Percentiles rank a stretch among this genome's conserved stretches.
phyloP scores from a whole-genome alignment of 2,113 vertebrate genomes.

The Neopipo cinnamomea region DNA sequence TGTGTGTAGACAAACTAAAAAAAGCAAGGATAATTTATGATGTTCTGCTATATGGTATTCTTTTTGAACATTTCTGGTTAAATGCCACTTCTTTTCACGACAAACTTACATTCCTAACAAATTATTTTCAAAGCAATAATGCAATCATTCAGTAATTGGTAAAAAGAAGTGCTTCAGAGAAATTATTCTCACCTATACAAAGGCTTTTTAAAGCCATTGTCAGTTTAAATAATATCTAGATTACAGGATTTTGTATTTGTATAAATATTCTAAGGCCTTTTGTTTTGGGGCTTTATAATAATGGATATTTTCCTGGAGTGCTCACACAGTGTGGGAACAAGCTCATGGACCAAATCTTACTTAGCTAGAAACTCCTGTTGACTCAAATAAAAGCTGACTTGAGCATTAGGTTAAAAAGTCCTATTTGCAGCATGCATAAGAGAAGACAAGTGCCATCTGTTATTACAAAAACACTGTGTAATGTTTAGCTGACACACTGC shows the following conservation, averaged over 20 bases:
- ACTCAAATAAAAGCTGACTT: conserved; percentile 15
- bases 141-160: background rate
- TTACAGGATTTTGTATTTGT: background rate
- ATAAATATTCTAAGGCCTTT: background rate
- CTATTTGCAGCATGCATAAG: background rate
- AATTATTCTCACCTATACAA: background rate
- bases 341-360: background rate
- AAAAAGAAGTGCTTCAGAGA: background rate
- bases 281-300: background rate
- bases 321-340: background rate
- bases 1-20: background rate
- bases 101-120: background rate
- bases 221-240: background rate
- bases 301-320: background rate
- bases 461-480: background rate
- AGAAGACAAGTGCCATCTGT: background rate
- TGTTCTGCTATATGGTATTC: background rate
- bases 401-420: background rate
- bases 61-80: background rate
- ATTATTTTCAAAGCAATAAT: background rate
- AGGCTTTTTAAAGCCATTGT: background rate
- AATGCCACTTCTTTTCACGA: background rate
- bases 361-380: background rate
- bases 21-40: background rate
- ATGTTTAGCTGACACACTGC: background rate